Base-by-base conservation (phyloP, 2,888 invertebrate species). In the Matsumyia berberina region DNA sequence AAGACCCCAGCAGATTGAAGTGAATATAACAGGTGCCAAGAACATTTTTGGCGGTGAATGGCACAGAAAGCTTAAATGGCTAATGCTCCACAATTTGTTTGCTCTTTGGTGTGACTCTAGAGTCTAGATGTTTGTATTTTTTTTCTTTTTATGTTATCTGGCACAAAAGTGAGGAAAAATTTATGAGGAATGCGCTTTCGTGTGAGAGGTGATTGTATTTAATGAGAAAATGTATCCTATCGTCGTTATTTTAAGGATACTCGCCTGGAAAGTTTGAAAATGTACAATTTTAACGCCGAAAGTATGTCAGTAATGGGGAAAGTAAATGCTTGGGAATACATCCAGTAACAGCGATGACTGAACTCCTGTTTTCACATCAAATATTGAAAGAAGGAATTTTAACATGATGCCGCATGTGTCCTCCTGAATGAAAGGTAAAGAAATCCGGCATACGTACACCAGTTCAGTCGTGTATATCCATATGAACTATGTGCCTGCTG, bases 41-140 rank as follows among this genome's bases (percentile, higher is more conserved):
- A 77, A 66, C 35, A 70, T 58, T 77, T 82, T 66, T 53, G 51
- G 70, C 64, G 81, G 77, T 58, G 81, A 58, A 70, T 77, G 70
- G 77, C 81, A 82, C 76, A 77, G 57, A 77, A 77, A 82, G 57
- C 77, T 82, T 58, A 64, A 76, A 70, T 33, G 64, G 64, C 44
- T 51, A 17, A 46, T 74, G 64, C 57, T 74, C 33, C 57, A 37
- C 42, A 82, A 77, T 70, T 51, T 24, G 44, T 49, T 64, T 37
- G 15, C 15, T 24, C 4, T 12, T 60, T 33, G 7, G n/a, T 51
- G 8, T 9, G 49, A 39, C 46, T 66, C 29, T 46, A 57, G 35
- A 5, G n/a, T n/a, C n/a, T n/a, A n/a, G n/a, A n/a, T n/a, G n/a
- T n/a, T n/a, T 17, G 11, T 35, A n/a, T 24, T 46, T 7, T 15